Conservation (phyloP, 2,797 vertebrate genomes). For the Bucorvus abyssinicus region DNA sequence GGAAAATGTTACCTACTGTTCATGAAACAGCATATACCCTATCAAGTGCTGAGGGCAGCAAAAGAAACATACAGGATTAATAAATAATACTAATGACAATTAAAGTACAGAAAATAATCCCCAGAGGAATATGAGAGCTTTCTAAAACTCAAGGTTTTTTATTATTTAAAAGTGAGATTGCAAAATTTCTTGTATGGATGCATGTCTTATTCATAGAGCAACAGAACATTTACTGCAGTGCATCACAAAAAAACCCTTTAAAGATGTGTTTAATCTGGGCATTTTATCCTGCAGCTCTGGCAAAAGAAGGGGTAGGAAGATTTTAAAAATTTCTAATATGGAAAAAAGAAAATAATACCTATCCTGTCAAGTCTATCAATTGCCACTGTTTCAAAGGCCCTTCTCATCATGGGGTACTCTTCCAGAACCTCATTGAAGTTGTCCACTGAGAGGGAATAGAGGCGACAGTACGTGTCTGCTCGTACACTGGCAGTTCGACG, state of each 20-base stretch:
- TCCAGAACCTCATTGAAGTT: conserved; percentile 99
- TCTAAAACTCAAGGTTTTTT: neutral
- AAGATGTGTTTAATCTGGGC: neutral
- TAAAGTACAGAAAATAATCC: conserved; percentile 7
- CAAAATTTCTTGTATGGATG: neutral
- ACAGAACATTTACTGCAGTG: neutral
- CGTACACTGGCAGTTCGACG: conserved; percentile 95
- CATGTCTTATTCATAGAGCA: conserved; percentile 17
- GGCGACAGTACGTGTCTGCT: conserved; percentile 95
- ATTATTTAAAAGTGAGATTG: conserved; percentile 15
- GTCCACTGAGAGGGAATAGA: conserved; percentile 97
- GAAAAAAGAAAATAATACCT: conserved; percentile 77
- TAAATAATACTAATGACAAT: conserved; percentile 8
- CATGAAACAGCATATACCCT: neutral
- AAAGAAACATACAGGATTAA: neutral
- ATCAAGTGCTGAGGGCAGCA: neutral
- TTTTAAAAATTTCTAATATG: neutral
- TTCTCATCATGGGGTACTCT: conserved; percentile 98
- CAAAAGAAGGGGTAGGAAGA: neutral
- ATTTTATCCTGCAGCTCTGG: neutral
- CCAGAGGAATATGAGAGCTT: neutral
- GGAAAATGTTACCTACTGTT: neutral
- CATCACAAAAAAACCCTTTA: neutral
- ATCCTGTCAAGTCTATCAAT: conserved; percentile 91
- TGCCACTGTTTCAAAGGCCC: conserved; percentile 47